These are phyloP conservation scores for Azorinus chamasolen DNA, from an alignment of 2,888 invertebrate species.

Conservation along the genomic window DNA sequence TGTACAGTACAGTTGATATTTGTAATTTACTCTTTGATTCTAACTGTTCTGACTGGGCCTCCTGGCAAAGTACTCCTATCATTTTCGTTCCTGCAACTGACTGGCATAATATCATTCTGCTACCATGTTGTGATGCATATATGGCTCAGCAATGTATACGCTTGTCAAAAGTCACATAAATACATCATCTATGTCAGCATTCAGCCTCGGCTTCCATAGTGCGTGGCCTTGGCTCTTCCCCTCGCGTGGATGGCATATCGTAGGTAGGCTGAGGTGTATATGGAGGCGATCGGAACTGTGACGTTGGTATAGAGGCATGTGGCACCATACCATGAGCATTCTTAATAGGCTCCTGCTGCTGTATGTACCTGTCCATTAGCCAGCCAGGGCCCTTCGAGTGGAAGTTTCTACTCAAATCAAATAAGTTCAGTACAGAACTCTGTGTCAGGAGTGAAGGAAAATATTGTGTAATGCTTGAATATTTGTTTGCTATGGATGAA, in stretches of 20 bases:
- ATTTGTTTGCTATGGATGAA: too few relatives aligned
- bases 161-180: background rate
- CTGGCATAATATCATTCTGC: too few relatives aligned
- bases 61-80: too few relatives aligned
- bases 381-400: slow-evolving; percentile 77
- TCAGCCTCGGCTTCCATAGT: slow-evolving; percentile 55
- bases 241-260: slow-evolving; percentile 41
- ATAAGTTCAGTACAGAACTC: slow-evolving; percentile 85
- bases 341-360: slow-evolving; percentile 74
- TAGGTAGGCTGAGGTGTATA: slow-evolving; percentile 63
- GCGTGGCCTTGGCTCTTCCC: slow-evolving; percentile 34
- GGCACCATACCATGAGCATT: slow-evolving; percentile 69
- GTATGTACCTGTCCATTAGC: slow-evolving; percentile 82
- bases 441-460: slow-evolving; percentile 61
- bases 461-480: background rate
- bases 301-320: slow-evolving; percentile 71
- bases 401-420: slow-evolving; percentile 84
- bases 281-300: slow-evolving; percentile 55
- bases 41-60: too few relatives aligned
- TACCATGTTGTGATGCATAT: too few relatives aligned
- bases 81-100: too few relatives aligned
- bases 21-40: too few relatives aligned
- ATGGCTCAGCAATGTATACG: too few relatives aligned
- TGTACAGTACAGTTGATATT: too few relatives aligned
- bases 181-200: slow-evolving; percentile 14